Evolutionary conservation across 2,888 invertebrate genomes (phyloP), one percentile per base, ranked within the genome.

Genomic region (Cheilosia variabilis): DNA sequence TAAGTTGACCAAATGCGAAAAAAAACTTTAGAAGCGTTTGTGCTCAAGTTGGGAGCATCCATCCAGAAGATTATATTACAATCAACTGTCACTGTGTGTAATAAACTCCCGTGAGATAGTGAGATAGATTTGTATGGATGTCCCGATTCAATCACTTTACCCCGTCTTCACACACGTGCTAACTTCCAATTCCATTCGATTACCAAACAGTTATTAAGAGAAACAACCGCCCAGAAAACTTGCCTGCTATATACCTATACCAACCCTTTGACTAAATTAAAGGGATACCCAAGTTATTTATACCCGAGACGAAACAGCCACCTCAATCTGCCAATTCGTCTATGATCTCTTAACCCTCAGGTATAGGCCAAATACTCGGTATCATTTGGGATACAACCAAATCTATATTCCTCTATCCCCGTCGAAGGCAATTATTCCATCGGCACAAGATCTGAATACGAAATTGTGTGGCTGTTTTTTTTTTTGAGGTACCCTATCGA

Each of bases 371-470:
- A 13, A 53, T 63, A 22, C 22, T 22, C 22, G 22, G 22, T 22
- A 62, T 50, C 75, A 58, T 65, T 47, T 37, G 58, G 76, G 58
- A 76, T 47, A 76, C 73, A 52, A 10, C 27, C n/a, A 66, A 78
- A 82, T 66, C 47, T 58, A 75, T 75, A 19, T 19, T 76, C 34
- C 37, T 34, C 10, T 13, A 24, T 53, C 43, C 43, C 72, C 66
- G 55, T 77, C 47, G 22, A 10, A 72, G 53, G 45, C 78, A 78
- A 83, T 83, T 83, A 83, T 83, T 78, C 83, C 60, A 83, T 78
- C 62, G 72, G 41, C 68, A 78, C 83, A 72, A 78, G 62, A 73
- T 82, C 77, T 82, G 78, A 82, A 82, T 82, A 82, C 53, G 37
- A 77, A 82, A 68, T 80, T 52, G 13, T 52, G 13, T 2, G 13